phyloP scores from a whole-genome alignment of 1,140 invertebrate genomes.

The Trichonephila clavata region DNA sequence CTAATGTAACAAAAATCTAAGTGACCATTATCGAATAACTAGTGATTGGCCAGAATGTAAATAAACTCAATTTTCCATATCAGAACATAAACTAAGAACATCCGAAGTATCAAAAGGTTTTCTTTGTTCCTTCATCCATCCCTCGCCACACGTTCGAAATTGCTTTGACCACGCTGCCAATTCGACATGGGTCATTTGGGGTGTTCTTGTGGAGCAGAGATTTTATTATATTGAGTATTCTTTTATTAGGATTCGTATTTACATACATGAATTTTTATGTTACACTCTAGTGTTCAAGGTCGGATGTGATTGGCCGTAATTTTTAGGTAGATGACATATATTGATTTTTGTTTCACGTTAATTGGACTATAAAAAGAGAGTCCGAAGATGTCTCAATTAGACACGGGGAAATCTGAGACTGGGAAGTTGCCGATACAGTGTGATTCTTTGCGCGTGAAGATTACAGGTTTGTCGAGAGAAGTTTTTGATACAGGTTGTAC shows the following conservation, averaged over 20 bases:
- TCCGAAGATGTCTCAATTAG: slow-evolving; percentile 14
- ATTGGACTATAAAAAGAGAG: not conserved
- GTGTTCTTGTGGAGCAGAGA: not conserved
- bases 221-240: too few species aligned
- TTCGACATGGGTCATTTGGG: slow-evolving; percentile 36
- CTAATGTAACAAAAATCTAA: too few species aligned
- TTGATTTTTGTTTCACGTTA: slow-evolving; percentile 3
- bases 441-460: not conserved
- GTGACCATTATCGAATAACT: too few species aligned
- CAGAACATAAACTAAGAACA: too few species aligned
- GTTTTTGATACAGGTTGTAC: not conserved
- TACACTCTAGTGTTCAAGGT: not conserved
- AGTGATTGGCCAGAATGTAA: too few species aligned
- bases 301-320: not conserved
- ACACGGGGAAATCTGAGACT: not conserved
- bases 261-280: slow-evolving; percentile 41
- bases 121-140: not conserved
- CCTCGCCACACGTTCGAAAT: not conserved
- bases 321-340: slow-evolving; percentile 23
- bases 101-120: not conserved
- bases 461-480: not conserved
- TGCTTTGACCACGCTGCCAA: not conserved
- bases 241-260: not conserved
- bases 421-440: not conserved
- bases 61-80: too few species aligned